phyloP scores from a whole-genome alignment of 2,113 vertebrate species.

The Microcebus griseorufus region DNA sequence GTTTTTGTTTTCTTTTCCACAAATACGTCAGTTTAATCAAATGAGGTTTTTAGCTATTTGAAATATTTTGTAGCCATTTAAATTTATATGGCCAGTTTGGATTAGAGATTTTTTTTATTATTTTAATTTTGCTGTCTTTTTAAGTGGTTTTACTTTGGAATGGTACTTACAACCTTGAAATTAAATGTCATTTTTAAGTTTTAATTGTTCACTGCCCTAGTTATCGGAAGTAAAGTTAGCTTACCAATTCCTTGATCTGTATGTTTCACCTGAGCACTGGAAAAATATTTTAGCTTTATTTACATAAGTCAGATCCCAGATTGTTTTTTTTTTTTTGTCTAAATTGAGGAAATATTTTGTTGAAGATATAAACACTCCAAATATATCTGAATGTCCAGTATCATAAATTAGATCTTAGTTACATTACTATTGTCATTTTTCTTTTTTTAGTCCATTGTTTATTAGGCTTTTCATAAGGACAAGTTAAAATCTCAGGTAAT shows the following conservation, averaged over 20 bases:
- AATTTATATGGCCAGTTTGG: not conserved
- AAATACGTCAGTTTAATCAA: not conserved
- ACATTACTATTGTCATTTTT: not conserved
- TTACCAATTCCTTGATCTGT: not conserved
- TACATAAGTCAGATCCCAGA: not conserved
- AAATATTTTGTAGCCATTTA: not conserved
- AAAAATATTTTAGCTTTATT: not conserved
- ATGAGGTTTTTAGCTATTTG: not conserved
- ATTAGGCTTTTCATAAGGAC: not conserved
- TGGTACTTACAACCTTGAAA: not conserved
- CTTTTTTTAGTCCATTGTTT: not conserved
- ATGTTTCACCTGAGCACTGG: not conserved
- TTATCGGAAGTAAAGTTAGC: not conserved
- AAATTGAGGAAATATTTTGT: conserved; percentile 1
- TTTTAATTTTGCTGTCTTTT: not conserved
- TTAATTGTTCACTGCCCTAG: not conserved
- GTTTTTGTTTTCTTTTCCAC: not conserved
- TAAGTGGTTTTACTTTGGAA: conserved; percentile 22
- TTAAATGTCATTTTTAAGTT: conserved; percentile 13
- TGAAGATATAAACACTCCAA: not conserved
- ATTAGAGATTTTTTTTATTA: not conserved
- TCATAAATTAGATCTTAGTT: conserved; percentile 1
- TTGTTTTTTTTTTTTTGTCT: conserved; percentile 25
- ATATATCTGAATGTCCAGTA: not conserved
- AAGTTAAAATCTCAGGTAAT: not conserved